Conservation (phyloP, 1,140 invertebrate genomes). For the Psilanteris sp. region DNA sequence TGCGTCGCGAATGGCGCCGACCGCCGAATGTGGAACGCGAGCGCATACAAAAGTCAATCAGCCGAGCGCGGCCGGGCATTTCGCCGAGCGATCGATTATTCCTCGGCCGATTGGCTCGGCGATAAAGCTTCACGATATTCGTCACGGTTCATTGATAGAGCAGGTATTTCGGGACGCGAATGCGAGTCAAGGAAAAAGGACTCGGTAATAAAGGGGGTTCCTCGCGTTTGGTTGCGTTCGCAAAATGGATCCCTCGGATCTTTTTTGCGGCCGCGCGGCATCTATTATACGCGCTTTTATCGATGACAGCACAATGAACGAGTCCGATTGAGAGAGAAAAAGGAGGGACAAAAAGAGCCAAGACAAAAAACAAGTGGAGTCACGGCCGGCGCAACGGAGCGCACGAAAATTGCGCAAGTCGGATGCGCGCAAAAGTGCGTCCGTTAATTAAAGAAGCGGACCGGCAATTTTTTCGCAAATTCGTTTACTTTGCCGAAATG, state of each 20-base stretch:
- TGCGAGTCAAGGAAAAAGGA: slow-evolving; percentile 63
- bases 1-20: too few relatives aligned
- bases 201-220: slow-evolving; percentile 44
- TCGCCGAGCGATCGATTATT: slow-evolving; percentile 59
- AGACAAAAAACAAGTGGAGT: slow-evolving; percentile 59
- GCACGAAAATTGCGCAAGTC: slow-evolving; percentile 12
- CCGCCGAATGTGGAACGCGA: slow-evolving; percentile 46
- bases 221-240: slow-evolving; percentile 50
- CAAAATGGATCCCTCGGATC: slow-evolving; percentile 32
- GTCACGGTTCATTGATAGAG: slow-evolving; percentile 64
- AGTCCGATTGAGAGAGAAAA: slow-evolving; percentile 18
- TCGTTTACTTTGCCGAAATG: slow-evolving; percentile 11
- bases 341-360: slow-evolving; percentile 54
- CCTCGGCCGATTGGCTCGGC: slow-evolving; percentile 35
- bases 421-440: slow-evolving; percentile 9
- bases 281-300: slow-evolving; percentile 61
- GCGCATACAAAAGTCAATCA: slow-evolving; percentile 61
- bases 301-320: slow-evolving; percentile 62
- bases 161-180: slow-evolving; percentile 55
- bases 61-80: slow-evolving; percentile 39
- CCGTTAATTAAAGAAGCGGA: slow-evolving; percentile 18
- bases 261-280: slow-evolving; percentile 29
- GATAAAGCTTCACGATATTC: slow-evolving; percentile 61
- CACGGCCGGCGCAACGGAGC: slow-evolving; percentile 13
- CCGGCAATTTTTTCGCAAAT: slow-evolving; percentile 6